These are phyloP conservation scores for Sipha flava DNA, from an alignment of 1,140 invertebrate species.

Conservation along the genomic window DNA sequence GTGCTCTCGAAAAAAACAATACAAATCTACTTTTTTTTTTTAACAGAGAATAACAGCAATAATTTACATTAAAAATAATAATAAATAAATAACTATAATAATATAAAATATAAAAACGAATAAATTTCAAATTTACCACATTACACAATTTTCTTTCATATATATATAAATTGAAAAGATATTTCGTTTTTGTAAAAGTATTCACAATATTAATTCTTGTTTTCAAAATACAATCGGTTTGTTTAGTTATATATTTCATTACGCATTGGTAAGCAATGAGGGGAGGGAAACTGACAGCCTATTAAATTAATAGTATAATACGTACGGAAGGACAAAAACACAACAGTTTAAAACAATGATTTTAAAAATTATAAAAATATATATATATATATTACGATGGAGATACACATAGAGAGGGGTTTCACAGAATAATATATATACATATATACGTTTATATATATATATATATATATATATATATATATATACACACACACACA, in stretches of 20 bases:
- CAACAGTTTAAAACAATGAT: background rate
- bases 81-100: conserved; percentile 33
- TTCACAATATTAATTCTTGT: background rate
- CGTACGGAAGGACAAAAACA: too few species aligned
- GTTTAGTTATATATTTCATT: background rate
- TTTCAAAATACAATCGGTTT: conserved; percentile 1
- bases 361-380: background rate
- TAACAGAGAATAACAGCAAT: conserved; percentile 30
- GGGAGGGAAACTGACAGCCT: too few species aligned
- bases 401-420: background rate
- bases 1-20: conserved; percentile 21
- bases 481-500: too few species aligned
- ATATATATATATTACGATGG: background rate
- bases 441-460: background rate
- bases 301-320: too few species aligned
- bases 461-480: too few species aligned
- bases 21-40: conserved; percentile 30
- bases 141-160: conserved; percentile 10
- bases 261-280: background rate
- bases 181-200: background rate
- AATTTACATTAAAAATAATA: conserved; percentile 29
- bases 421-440: background rate
- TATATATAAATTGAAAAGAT: background rate
- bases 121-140: conserved; percentile 26
- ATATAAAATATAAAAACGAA: conserved; percentile 31